phyloP scores from a whole-genome alignment of 2,113 vertebrate species.

The Tachysurus vachellii region DNA sequence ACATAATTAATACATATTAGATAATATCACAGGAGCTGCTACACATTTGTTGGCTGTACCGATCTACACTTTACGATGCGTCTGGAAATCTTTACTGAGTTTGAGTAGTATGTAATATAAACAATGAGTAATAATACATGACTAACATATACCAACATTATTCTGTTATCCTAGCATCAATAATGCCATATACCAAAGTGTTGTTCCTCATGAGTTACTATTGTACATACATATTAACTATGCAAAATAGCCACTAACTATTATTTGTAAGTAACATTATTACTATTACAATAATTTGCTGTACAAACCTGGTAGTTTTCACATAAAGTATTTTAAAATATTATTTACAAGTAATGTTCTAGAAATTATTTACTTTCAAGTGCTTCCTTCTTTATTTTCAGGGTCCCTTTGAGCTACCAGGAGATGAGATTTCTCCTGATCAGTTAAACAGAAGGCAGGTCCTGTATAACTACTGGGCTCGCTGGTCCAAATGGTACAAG shows the following conservation, averaged over 20 bases:
- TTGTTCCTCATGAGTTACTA: not conserved
- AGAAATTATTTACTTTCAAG: not conserved
- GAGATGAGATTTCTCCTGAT: slow-evolving; percentile 60
- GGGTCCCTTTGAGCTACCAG: slow-evolving; percentile 71
- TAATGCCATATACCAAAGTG: not conserved
- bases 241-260: not conserved
- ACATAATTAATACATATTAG: not conserved
- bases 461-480: slow-evolving; percentile 76
- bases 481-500: slow-evolving; percentile 78
- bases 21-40: not conserved
- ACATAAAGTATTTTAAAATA: not conserved
- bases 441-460: slow-evolving; percentile 75
- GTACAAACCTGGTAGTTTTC: not conserved
- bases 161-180: not conserved
- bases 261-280: not conserved
- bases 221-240: not conserved
- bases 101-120: not conserved
- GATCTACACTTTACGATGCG: not conserved
- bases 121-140: not conserved
- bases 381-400: slow-evolving; percentile 38
- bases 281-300: not conserved
- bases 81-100: not conserved
- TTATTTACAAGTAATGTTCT: not conserved
- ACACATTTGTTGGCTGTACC: not conserved
- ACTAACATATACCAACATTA: not conserved